These are phyloP conservation scores for Tenodera sinensis DNA, from an alignment of 2,888 invertebrate genomes.

Conservation along the genomic window DNA sequence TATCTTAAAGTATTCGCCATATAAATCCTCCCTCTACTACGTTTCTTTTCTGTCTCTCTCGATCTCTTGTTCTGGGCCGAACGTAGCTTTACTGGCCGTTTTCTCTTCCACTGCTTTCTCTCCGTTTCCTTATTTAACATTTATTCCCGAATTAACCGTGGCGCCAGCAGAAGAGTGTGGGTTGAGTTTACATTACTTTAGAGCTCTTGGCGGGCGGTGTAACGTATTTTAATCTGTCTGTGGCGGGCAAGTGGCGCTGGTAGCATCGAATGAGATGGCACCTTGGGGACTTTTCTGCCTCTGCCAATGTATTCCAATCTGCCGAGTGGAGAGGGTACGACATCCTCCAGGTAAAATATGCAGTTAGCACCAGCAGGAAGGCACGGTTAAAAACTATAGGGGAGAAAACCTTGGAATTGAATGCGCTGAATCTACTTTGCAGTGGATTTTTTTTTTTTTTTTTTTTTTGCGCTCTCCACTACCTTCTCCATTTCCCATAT, in stretches of 20 bases:
- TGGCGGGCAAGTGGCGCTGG: background rate
- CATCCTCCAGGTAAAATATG: constrained; percentile 22
- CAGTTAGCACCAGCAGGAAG: constrained; percentile 3
- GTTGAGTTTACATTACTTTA: background rate
- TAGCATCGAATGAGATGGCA: constrained; percentile 22
- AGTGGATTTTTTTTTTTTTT: constrained; percentile 24
- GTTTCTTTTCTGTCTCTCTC: no score
- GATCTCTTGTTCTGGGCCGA: no score
- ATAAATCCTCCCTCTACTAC: no score
- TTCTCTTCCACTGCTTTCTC: background rate
- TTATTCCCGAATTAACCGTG: background rate
- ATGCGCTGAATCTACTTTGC: constrained; percentile 26
- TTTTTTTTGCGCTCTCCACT: no score
- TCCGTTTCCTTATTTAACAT: background rate
- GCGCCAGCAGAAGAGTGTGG: background rate
- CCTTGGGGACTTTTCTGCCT: constrained; percentile 18
- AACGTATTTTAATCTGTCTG: constrained; percentile 26
- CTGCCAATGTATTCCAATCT: constrained; percentile 20
- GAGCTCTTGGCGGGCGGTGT: background rate
- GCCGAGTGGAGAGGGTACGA: constrained; percentile 12
- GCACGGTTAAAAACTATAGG: background rate
- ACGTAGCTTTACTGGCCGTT: background rate
- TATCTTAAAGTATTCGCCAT: no score
- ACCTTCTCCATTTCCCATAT: background rate
- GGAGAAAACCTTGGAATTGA: constrained; percentile 25